These are phyloP conservation scores for Drosophila kuntzei DNA, from an alignment of 2,888 invertebrate species.

Conservation along the genomic window DNA sequence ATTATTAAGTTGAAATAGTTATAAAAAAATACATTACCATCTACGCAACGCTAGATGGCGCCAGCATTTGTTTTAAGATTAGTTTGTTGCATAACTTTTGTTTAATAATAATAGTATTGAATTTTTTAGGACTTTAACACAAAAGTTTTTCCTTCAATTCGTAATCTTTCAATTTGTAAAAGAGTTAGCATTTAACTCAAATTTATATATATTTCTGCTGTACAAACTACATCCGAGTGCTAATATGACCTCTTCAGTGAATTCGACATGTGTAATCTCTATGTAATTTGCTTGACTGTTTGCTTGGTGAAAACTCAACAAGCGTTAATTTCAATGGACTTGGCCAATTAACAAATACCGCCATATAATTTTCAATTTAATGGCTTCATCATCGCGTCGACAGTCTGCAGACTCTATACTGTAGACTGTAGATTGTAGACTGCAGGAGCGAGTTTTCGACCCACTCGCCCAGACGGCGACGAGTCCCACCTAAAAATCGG, in stretches of 20 bases:
- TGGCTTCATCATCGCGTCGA: constrained; percentile 69
- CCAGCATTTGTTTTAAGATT: too few relatives aligned
- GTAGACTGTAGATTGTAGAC: constrained; percentile 5
- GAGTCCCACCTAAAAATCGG: constrained; percentile 21
- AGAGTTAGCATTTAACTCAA: too few relatives aligned
- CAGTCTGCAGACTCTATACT: constrained; percentile 6
- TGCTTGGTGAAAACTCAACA: constrained; percentile 29
- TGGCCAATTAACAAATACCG: constrained; percentile 72
- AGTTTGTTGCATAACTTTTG: background rate
- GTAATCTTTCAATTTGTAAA: background rate
- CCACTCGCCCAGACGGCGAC: constrained; percentile 44
- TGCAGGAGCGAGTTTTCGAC: constrained; percentile 50
- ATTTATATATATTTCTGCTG: background rate
- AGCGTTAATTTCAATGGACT: constrained; percentile 68
- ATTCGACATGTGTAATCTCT: background rate
- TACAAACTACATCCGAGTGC: background rate
- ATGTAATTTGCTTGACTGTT: constrained; percentile 8
- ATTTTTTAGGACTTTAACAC: background rate
- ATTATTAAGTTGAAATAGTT: background rate
- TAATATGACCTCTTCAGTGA: constrained; percentile 3
- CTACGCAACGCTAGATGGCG: too few relatives aligned
- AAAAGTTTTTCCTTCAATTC: background rate
- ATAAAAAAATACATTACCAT: background rate
- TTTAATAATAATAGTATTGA: background rate
- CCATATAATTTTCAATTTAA: constrained; percentile 75